phyloP scores from a whole-genome alignment of 2,888 invertebrate species.

The Pyrrhosoma nymphula region DNA sequence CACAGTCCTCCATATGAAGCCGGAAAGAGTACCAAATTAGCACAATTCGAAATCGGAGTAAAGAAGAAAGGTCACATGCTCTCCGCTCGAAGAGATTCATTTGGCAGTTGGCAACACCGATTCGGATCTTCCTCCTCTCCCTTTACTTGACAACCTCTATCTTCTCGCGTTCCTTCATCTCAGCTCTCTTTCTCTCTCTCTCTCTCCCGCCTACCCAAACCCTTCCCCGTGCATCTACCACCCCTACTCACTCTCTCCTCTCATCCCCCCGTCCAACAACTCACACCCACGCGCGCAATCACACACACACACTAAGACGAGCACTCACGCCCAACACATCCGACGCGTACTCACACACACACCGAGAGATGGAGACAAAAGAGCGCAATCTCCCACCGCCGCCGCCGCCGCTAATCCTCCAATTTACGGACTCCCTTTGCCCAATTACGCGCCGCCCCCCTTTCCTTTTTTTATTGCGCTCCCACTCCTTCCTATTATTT shows the following conservation, averaged over 20 bases:
- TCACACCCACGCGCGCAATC: not conserved
- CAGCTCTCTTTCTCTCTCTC: not conserved
- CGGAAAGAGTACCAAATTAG: too few species aligned
- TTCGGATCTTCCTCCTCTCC: not conserved
- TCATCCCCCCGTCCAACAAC: not conserved
- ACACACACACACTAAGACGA: not conserved
- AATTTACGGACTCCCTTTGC: conserved; percentile 61
- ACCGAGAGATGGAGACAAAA: not conserved
- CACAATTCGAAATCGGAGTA: too few species aligned
- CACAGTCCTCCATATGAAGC: too few species aligned
- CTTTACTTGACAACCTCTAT: not conserved
- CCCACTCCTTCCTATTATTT: conserved; percentile 29
- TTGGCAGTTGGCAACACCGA: not conserved
- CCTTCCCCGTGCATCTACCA: not conserved
- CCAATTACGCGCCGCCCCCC: conserved; percentile 32
- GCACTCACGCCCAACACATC: not conserved
- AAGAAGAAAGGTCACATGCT: too few species aligned
- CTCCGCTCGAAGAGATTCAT: not conserved
- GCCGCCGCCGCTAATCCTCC: conserved; percentile 54
- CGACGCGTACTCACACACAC: not conserved
- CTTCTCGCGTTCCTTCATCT: not conserved
- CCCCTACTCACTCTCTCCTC: not conserved
- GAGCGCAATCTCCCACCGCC: conserved; percentile 45
- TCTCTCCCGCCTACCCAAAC: not conserved
- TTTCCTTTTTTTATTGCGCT: conserved; percentile 17